Percentiles rank a stretch among this genome's conserved stretches.
Conservation (phyloP, 2,113 vertebrate species). For the Cynopterus brachyotis region DNA sequence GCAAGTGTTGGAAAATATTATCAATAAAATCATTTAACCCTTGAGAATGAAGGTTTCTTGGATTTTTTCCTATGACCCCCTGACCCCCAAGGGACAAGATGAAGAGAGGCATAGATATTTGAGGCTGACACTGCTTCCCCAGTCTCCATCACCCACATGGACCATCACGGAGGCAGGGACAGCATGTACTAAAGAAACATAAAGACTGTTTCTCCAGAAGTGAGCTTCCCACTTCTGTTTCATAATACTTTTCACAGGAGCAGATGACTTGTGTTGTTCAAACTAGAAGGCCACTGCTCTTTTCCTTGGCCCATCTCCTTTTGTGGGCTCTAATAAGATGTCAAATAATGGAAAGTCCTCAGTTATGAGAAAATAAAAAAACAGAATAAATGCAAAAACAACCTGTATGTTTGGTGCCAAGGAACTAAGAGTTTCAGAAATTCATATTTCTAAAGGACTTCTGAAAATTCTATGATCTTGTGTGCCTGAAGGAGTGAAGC, state of each 20-base stretch:
- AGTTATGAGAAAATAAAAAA: background rate
- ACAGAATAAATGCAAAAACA: background rate
- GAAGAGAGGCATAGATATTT: background rate
- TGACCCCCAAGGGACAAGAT: background rate
- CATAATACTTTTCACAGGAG: background rate
- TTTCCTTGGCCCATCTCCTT: background rate
- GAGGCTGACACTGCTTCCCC: fast-evolving
- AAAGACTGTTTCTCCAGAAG: background rate
- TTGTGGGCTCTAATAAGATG: background rate
- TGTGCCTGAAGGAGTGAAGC: background rate
- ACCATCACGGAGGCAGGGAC: background rate
- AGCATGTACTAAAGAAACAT: background rate
- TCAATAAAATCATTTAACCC: background rate
- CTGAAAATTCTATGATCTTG: background rate
- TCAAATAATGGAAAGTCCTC: slow-evolving; percentile 7
- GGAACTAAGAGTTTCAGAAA: slow-evolving; percentile 7
- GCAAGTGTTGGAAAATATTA: background rate
- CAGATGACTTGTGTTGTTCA: background rate
- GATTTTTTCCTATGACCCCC: background rate
- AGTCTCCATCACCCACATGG: fast-evolving
- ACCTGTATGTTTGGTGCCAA: background rate
- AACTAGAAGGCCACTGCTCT: background rate
- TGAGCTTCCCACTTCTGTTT: background rate
- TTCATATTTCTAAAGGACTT: background rate
- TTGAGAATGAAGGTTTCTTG: background rate